Conservation (phyloP, 35 echinoderm and acorn worm genomes). For the Ophioderma brevispina region DNA sequence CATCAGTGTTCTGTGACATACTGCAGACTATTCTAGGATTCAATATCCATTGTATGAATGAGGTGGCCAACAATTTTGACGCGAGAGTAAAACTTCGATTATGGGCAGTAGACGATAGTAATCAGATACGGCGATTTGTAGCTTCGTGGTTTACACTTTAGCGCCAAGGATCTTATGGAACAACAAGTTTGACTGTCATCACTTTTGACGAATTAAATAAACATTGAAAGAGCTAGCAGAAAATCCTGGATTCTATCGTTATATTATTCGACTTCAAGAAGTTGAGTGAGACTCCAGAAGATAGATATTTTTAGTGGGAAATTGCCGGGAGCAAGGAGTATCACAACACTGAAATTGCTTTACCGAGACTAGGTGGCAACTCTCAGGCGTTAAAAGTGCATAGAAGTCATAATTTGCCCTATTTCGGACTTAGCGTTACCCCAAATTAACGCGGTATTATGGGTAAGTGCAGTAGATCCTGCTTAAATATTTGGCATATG, state of each 20-base stretch:
- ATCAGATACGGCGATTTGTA: too few relatives aligned
- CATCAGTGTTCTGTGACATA: too few relatives aligned
- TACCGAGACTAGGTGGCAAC: neutral
- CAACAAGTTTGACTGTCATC: neutral
- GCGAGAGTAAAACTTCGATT: too few relatives aligned
- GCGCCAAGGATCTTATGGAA: neutral
- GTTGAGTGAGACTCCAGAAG: neutral
- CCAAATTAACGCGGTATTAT: neutral
- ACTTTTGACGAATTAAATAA: neutral
- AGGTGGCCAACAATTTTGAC: too few relatives aligned
- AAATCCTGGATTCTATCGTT: neutral
- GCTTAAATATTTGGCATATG: neutral
- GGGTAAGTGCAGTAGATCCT: neutral
- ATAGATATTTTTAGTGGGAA: neutral
- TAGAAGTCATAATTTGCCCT: too few relatives aligned
- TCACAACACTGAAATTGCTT: neutral
- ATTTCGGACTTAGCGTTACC: too few relatives aligned
- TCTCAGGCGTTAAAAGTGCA: neutral
- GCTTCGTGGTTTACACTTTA: neutral
- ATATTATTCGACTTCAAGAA: too few relatives aligned
- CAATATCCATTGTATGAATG: too few relatives aligned
- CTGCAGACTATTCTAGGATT: too few relatives aligned
- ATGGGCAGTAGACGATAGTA: too few relatives aligned
- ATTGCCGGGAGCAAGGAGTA: neutral
- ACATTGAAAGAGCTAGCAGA: neutral